These are phyloP conservation scores for Drosophila maculinotata DNA, from an alignment of 2,888 invertebrate genomes.

Conservation along the genomic window DNA sequence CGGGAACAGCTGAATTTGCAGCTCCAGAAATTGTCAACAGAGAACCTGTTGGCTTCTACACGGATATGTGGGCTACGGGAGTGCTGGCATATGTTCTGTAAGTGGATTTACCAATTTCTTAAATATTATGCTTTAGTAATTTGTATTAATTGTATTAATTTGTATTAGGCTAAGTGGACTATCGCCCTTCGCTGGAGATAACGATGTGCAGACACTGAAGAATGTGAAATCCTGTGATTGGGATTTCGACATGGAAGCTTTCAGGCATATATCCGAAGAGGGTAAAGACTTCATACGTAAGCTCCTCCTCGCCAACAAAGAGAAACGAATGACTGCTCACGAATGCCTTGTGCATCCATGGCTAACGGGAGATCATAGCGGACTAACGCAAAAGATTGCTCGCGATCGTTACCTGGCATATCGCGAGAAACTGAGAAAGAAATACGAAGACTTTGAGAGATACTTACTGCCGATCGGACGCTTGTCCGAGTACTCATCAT, in stretches of 20 bases:
- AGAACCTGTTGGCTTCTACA: slow-evolving; percentile 99
- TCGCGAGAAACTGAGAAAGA: slow-evolving; percentile 93
- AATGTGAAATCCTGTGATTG: slow-evolving; percentile 99
- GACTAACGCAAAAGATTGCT: slow-evolving; percentile 91
- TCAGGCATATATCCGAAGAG: slow-evolving; percentile 96
- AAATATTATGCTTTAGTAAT: not conserved
- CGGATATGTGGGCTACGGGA: slow-evolving; percentile 99
- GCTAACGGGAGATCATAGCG: slow-evolving; percentile 94
- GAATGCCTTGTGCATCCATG: slow-evolving; percentile 98
- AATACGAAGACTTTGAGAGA: slow-evolving; percentile 92
- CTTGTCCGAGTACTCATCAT: slow-evolving; percentile 97
- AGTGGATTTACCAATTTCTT: slow-evolving; percentile 85
- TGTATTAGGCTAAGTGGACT: slow-evolving; percentile 94
- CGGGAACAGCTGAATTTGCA: slow-evolving; percentile 99
- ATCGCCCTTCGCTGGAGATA: slow-evolving; percentile 99
- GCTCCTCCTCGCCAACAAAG: slow-evolving; percentile 96
- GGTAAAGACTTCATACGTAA: slow-evolving; percentile 99
- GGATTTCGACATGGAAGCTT: slow-evolving; percentile 99
- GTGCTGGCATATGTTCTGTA: slow-evolving; percentile 99
- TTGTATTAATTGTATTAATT: not conserved
- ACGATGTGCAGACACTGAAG: slow-evolving; percentile 98
- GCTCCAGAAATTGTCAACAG: slow-evolving; percentile 99
- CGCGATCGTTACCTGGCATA: slow-evolving; percentile 94
- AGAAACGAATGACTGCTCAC: slow-evolving; percentile 99
- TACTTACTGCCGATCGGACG: slow-evolving; percentile 97